Base-by-base conservation (phyloP, 2,113 vertebrate genomes). In the Cyrtonyx montezumae region DNA sequence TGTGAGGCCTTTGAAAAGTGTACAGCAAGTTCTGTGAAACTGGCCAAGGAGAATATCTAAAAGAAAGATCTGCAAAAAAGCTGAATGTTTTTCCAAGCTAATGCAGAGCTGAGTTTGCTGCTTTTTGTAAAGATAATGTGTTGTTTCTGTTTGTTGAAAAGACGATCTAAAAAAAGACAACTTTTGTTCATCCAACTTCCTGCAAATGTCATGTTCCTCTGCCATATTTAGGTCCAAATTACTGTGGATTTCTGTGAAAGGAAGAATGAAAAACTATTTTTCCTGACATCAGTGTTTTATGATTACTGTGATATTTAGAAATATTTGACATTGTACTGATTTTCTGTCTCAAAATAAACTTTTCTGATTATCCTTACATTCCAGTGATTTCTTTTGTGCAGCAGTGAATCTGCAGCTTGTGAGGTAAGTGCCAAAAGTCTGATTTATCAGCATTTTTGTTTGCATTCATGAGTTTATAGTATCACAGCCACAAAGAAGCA, bases 251-350 rank as follows among this genome's bases (percentile, higher is more conserved):
- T 95, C 66, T 94, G 79, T 86, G 89, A 94, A 88, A 91, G 68
- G 61, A 93, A 92, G 78, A 96, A 94, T 56, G 75, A 93, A 73
- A 82, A 85, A 70, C 42, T 81, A 42, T 93, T 96, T 96, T 95
- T 71, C 95, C 95, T 95, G 95, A 95, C 87, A 93, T 91, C 91
- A 96, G 84, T 91, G 85, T 75, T 96, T 92, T 83, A 87, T 94
- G 95, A 96, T 95, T 96, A 92, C 91, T 88, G 91, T 85, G 93
- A 91, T 87, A 94, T 94, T 96, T 93, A 94, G 91, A 91, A 94
- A 93, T 92, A 94, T 95, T 95, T 96, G 87, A 95, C 82, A 94
- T 96, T 93, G 90, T 96, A 96, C 91, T 91, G 70, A 94, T 94
- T 92, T 94, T 96, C 65, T 89, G 75, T 91, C 91, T 87, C 91